Evolutionary conservation across 2,888 invertebrate genomes (phyloP).

Genomic region (Dorcus parallelipipedus): DNA sequence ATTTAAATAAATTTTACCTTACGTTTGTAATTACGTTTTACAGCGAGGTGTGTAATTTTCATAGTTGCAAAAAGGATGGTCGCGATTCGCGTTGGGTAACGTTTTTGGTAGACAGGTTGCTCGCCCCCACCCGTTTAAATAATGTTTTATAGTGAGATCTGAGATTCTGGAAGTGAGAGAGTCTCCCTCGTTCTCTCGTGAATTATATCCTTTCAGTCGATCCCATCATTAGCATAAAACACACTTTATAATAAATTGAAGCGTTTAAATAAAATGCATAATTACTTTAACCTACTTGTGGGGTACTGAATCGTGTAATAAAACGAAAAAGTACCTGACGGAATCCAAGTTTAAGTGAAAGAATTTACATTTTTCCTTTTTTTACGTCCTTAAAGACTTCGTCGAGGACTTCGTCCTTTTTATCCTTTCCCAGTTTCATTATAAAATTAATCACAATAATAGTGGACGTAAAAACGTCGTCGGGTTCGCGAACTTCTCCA

Average conservation of each 20-base stretch:
- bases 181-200: slow-evolving; percentile 23
- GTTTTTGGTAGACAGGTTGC: neutral
- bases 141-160: slow-evolving; percentile 1
- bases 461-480: neutral
- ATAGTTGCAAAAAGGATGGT: neutral
- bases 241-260: slow-evolving; percentile 43
- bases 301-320: slow-evolving; percentile 36
- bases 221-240: slow-evolving; percentile 40
- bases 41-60: neutral
- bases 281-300: slow-evolving; percentile 45
- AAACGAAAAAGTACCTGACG: slow-evolving; percentile 42
- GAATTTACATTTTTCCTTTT: slow-evolving; percentile 2
- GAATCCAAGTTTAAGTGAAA: slow-evolving; percentile 23
- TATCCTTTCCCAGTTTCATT: neutral
- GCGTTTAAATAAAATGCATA: slow-evolving; percentile 44
- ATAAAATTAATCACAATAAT: neutral
- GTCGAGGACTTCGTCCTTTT: neutral
- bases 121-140: neutral
- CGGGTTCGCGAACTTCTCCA: slow-evolving; percentile 1
- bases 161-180: neutral
- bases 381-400: neutral
- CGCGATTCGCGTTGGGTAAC: neutral
- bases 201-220: slow-evolving; percentile 41
- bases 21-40: neutral
- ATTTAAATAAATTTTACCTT: neutral